phyloP scores from a whole-genome alignment of 2,113 vertebrate genomes.

The Oenanthe oenanthe region DNA sequence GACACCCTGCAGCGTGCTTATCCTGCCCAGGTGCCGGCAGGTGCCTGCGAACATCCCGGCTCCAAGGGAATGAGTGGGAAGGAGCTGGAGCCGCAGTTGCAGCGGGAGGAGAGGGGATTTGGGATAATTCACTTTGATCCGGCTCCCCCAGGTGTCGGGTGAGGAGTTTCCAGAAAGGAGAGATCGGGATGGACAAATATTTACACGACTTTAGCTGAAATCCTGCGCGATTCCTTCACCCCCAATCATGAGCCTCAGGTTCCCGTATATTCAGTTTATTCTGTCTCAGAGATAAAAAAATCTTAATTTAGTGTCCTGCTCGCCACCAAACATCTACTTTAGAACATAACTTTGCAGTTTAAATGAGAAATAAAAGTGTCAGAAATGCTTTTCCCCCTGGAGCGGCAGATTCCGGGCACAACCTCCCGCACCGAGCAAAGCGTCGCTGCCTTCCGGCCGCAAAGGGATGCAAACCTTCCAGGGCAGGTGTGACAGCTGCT shows the following conservation, averaged over 20 bases:
- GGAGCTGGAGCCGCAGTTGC: background rate
- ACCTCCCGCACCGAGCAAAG: background rate
- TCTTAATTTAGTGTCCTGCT: background rate
- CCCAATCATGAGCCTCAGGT: fast-evolving
- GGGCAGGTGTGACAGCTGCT: background rate
- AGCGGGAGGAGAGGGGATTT: fast-evolving
- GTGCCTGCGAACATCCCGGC: background rate
- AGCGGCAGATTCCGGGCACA: background rate
- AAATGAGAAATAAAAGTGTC: background rate
- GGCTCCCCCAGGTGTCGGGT: background rate
- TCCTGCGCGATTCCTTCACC: fast-evolving
- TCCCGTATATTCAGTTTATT: background rate
- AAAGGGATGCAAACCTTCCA: background rate
- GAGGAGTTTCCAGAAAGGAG: background rate
- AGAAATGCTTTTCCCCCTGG: fast-evolving
- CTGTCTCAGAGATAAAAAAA: background rate
- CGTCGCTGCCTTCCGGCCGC: fast-evolving
- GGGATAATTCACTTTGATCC: fast-evolving
- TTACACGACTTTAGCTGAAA: background rate
- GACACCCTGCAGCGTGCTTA: background rate
- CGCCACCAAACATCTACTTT: background rate
- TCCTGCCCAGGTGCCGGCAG: background rate
- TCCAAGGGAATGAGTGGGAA: fast-evolving
- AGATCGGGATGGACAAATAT: fast-evolving
- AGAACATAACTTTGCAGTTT: background rate